Evolutionary conservation across 2,888 invertebrate genomes (phyloP).

Genomic region (Psococerastis gibbosa): DNA sequence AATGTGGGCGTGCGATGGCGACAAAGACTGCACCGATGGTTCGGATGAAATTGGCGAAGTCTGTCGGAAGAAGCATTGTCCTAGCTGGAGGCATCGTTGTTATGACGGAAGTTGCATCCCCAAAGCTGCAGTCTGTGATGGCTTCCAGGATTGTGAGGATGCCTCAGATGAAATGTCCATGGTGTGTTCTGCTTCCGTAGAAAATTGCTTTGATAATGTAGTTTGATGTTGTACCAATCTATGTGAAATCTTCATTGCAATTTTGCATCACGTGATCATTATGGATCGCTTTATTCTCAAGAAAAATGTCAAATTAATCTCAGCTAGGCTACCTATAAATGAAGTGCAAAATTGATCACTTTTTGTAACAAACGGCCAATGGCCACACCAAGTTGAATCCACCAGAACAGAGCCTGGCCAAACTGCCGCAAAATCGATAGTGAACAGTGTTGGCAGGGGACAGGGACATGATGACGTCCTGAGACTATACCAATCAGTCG

Average conservation of each 20-base stretch:
- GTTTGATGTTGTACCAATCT: no score
- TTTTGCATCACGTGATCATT: not conserved
- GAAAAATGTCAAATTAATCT: not conserved
- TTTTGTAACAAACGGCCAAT: no score
- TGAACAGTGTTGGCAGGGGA: no score
- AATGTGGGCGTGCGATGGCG: slow-evolving; percentile 24
- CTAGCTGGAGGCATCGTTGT: slow-evolving; percentile 27
- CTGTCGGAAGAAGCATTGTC: slow-evolving; percentile 25
- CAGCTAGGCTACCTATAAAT: no score
- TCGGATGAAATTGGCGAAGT: slow-evolving; percentile 37
- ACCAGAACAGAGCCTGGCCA: no score
- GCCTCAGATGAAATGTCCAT: slow-evolving; percentile 24
- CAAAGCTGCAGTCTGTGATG: slow-evolving; percentile 35
- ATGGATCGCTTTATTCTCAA: not conserved
- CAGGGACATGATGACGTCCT: no score
- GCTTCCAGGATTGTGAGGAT: slow-evolving; percentile 35
- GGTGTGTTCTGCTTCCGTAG: no score
- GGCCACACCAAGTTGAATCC: no score
- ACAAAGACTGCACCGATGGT: slow-evolving; percentile 39
- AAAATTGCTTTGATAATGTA: no score
- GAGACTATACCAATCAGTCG: no score
- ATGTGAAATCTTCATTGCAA: not conserved
- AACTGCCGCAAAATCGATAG: no score
- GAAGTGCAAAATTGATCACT: no score
- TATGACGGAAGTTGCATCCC: slow-evolving; percentile 35